A percentile compares a stretch with the other conserved stretches of the same genome.
Evolutionary conservation across 1,140 invertebrate genomes (phyloP).

Genomic region (Geopemphigus sp.): DNA sequence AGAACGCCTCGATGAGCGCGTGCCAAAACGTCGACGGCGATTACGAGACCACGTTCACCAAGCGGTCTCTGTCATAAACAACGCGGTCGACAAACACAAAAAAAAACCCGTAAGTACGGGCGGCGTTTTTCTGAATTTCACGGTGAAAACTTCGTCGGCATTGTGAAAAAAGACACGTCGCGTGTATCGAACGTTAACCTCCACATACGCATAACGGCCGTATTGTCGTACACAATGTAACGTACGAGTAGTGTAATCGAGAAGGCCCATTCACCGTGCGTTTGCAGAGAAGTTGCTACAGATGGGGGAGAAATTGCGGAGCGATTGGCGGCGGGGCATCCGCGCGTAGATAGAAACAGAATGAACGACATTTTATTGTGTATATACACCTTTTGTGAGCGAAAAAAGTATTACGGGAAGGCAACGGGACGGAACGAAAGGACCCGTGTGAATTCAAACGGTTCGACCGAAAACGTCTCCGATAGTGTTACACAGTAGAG

Average conservation of each 20-base stretch:
- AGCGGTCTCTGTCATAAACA: no score
- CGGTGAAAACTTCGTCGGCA: background rate
- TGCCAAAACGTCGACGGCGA: background rate
- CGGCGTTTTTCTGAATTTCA: background rate
- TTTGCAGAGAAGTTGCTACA: background rate
- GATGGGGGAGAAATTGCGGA: background rate
- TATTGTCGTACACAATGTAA: background rate
- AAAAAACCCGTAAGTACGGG: background rate
- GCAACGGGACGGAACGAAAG: background rate
- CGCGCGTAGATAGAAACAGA: background rate
- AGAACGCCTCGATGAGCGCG: background rate
- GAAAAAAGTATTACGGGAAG: background rate
- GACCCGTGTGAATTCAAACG: conserved; percentile 3
- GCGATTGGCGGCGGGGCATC: background rate
- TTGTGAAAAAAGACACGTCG: conserved; percentile 14
- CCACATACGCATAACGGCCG: background rate
- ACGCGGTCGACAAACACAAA: no score
- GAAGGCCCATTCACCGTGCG: background rate
- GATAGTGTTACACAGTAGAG: background rate
- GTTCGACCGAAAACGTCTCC: background rate
- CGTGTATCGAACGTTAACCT: conserved; percentile 14
- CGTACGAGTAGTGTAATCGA: background rate
- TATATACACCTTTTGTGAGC: background rate
- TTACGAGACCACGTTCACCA: background rate
- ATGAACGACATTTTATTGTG: background rate